Conservation (phyloP, 1,140 invertebrate species). For the Bicyclus anynana region DNA sequence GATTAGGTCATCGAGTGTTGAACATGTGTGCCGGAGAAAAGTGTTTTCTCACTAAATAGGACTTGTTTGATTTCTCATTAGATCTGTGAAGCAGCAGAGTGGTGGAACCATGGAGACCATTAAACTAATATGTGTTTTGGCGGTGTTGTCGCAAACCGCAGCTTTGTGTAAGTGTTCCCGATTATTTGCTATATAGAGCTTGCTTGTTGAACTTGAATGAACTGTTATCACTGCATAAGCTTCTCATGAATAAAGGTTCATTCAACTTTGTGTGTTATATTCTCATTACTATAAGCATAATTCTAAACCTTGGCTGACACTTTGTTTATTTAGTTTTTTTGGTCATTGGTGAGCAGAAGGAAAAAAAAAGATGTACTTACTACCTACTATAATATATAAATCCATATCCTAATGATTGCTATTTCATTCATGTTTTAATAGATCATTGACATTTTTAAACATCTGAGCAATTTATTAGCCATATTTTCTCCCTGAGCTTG, state of each 20-base stretch:
- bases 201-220: constrained; percentile 19
- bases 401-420: no score
- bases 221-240: constrained; percentile 18
- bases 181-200: constrained; percentile 22
- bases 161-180: constrained; percentile 61
- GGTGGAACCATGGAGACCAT: constrained; percentile 61
- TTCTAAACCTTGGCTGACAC: background rate
- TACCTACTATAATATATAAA: no score
- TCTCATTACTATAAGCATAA: background rate
- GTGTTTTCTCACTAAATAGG: constrained; percentile 55
- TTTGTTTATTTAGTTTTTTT: background rate
- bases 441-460: no score
- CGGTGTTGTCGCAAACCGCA: constrained; percentile 50
- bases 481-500: no score
- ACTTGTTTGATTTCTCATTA: constrained; percentile 66
- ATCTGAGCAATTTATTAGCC: no score
- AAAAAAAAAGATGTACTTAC: no score
- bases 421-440: no score
- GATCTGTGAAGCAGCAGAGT: constrained; percentile 51
- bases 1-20: constrained; percentile 74
- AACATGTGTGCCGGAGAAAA: constrained; percentile 70
- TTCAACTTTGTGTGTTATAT: constrained; percentile 39
- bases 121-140: constrained; percentile 59
- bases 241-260: constrained; percentile 30
- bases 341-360: no score